Base-by-base conservation (phyloP, 2,888 invertebrate genomes). In the Gymnoscelis rufifasciata region DNA sequence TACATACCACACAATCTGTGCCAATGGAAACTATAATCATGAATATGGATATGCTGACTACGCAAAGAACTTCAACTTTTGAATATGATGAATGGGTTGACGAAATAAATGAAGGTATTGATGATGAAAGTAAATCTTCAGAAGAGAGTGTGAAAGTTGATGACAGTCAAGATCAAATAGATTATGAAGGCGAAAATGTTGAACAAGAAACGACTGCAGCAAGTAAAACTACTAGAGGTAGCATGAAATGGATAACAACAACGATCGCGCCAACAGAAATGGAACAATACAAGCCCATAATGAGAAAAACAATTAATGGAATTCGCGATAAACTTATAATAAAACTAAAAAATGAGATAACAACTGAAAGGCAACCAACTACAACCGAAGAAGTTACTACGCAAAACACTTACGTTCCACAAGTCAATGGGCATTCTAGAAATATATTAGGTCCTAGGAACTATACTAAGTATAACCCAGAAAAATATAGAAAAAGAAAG, bases 371-470 rank as follows among this genome's bases (percentile, higher is more conserved):
- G 8, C 24, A 35, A 2, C 19, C 5, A 35, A 35, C 35, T 3
- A 56, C 56, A 5, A 54, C 52, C 23, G 57, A 61, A 40, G 54
- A 47, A 30, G 57, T 67, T 45, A 52, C 63, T 0, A 66, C 64
- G 27, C 52, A 56, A 15, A 65, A 66, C 49, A 80, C 77, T 0
- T 83, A 81, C 39, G 78, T 82, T 12, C 84, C 83, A 2, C 83
- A 79, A 62, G 77, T 80, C 38, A 88, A 87, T 51, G 83, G 87
- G 7, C 88, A 87, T 57, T 82, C 83, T 36, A 72, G 84, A 61
- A 80, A 70, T 51, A 60, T 75, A 8, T 3, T 39, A n/a, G 37
- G 40, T 7, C 62, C 59, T 50, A 70, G 62, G 27, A 60, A 76
- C 33, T 71, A 68, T 36, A 61, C 57, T 29, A 66, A 68, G 43